These are phyloP conservation scores for Saimiri boliviensis DNA, from an alignment of 2,113 vertebrate genomes.

Conservation along the genomic window DNA sequence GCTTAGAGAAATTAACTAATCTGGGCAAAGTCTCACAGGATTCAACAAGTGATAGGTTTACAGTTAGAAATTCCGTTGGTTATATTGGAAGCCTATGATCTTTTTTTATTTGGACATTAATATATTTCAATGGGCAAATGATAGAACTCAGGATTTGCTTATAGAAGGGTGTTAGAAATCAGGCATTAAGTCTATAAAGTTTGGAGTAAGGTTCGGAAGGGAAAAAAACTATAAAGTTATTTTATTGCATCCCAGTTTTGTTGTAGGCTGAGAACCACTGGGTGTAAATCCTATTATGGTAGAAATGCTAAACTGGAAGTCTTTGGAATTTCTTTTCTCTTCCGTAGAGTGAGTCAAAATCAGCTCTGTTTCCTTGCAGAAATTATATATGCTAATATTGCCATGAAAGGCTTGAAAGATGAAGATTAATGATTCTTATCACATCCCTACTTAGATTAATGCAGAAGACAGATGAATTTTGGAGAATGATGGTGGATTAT, in stretches of 20 bases:
- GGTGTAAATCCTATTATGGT: neutral
- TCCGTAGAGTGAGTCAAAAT: slow-evolving; percentile 30
- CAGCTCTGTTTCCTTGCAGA: neutral
- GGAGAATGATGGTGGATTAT: slow-evolving; percentile 23
- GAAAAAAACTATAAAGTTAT: neutral
- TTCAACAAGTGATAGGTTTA: neutral
- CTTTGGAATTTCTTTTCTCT: neutral
- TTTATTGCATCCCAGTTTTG: neutral
- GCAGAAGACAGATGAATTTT: slow-evolving; percentile 16
- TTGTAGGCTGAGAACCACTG: neutral
- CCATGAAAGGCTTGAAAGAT: neutral
- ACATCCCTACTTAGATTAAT: slow-evolving; percentile 30
- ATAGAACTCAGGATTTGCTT: neutral
- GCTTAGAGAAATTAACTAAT: neutral
- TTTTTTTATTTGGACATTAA: neutral
- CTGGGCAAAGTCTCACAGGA: neutral
- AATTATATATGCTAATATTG: neutral
- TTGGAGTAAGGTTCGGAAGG: neutral
- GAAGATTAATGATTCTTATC: slow-evolving; percentile 36
- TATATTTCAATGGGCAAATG: neutral
- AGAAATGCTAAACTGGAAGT: neutral
- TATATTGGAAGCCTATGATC: neutral
- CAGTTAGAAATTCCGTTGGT: neutral
- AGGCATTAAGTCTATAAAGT: neutral
- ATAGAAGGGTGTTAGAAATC: neutral